These are phyloP conservation scores for Ichneumoninae sp. DNA, from an alignment of 2,888 invertebrate species.

Conservation along the genomic window DNA sequence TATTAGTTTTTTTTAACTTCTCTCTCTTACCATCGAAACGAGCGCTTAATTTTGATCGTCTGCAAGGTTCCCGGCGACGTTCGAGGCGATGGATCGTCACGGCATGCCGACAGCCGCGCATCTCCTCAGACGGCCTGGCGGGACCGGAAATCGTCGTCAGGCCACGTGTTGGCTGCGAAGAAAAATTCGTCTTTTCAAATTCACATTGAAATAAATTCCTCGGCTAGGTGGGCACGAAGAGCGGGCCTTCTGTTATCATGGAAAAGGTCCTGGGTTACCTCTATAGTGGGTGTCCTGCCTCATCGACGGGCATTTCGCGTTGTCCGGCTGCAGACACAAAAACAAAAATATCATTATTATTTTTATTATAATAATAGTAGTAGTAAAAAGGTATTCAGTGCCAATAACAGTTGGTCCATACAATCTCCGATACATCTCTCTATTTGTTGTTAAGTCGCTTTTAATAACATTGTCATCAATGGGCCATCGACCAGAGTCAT, in stretches of 20 bases:
- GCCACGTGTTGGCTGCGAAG: conserved; percentile 83
- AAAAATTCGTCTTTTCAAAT: conserved; percentile 81
- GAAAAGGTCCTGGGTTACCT: conserved; percentile 86
- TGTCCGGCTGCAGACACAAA: conserved; percentile 58
- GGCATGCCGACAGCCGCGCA: conserved; percentile 46
- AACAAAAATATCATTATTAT: not conserved
- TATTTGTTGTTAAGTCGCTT: too few species aligned
- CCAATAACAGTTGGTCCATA: too few species aligned
- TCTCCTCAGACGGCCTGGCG: conserved; percentile 79
- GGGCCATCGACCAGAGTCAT: too few species aligned
- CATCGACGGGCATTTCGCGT: conserved; percentile 93
- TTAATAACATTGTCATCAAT: too few species aligned
- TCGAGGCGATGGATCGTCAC: conserved; percentile 38
- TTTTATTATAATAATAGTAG: not conserved
- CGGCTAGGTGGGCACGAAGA: conserved; percentile 69
- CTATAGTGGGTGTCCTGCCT: conserved; percentile 95
- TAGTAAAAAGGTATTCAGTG: too few species aligned
- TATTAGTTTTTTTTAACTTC: conserved; percentile 41
- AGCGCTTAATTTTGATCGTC: conserved; percentile 7
- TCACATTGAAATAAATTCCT: conserved; percentile 74
- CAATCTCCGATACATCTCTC: too few species aligned
- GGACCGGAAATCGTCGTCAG: conserved; percentile 79
- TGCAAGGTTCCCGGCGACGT: conserved; percentile 30
- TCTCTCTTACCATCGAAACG: conserved; percentile 36
- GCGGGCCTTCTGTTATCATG: conserved; percentile 44